Evolutionary conservation across 2,113 vertebrate species (phyloP).

Genomic region (Rhea pennata): DNA sequence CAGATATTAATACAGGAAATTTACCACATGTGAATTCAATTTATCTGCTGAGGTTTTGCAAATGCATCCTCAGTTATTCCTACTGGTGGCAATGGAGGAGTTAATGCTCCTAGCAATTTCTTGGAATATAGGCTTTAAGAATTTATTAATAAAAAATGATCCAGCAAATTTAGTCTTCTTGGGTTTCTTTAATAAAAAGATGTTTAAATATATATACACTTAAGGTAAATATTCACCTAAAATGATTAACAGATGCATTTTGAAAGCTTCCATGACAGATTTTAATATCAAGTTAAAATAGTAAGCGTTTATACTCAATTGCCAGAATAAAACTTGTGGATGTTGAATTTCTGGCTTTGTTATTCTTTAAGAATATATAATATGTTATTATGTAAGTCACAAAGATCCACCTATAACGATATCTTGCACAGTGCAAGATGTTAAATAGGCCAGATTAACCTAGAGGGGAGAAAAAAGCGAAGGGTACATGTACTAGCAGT

Average conservation of each 20-base stretch:
- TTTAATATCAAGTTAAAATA: slow-evolving; percentile 8
- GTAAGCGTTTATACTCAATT: slow-evolving; percentile 19
- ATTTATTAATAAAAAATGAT: slow-evolving; percentile 20
- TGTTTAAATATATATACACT: slow-evolving; percentile 31
- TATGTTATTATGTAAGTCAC: not conserved
- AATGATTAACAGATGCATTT: slow-evolving; percentile 40
- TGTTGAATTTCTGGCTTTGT: not conserved
- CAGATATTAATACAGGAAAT: slow-evolving; percentile 8
- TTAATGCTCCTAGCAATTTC: slow-evolving; percentile 21
- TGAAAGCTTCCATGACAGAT: not conserved
- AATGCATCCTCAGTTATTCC: not conserved
- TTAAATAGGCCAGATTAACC: slow-evolving; percentile 23
- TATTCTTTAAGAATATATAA: not conserved
- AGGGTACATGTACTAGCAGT: not conserved
- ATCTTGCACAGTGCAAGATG: not conserved
- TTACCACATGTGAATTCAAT: not conserved
- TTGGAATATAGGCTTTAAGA: not conserved
- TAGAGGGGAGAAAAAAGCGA: not conserved
- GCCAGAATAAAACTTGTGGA: not conserved
- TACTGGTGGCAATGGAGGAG: slow-evolving; percentile 4
- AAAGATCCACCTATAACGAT: not conserved
- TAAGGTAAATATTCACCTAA: slow-evolving; percentile 21
- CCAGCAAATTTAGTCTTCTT: not conserved
- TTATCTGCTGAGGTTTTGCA: not conserved
- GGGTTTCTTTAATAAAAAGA: slow-evolving; percentile 34